These are phyloP conservation scores for Papilio polyxenes DNA, from an alignment of 1,140 invertebrate genomes.

Conservation along the genomic window DNA sequence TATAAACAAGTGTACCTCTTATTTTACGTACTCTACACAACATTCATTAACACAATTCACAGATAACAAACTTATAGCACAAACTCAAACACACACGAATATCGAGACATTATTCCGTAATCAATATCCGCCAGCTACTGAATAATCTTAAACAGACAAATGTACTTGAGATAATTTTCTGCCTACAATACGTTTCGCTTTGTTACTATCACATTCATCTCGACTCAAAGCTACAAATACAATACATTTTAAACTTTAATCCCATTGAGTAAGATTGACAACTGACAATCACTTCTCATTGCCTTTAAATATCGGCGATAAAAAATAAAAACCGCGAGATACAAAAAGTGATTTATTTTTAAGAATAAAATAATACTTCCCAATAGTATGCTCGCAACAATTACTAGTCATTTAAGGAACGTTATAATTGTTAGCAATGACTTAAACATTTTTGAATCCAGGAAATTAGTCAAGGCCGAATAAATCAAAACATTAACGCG, in stretches of 20 bases:
- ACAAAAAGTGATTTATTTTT: background rate
- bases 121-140: slow-evolving; percentile 29
- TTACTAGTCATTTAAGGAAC: background rate
- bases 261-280: background rate
- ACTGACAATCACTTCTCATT: background rate
- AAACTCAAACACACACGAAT: background rate
- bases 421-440: background rate
- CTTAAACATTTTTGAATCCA: background rate
- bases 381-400: background rate
- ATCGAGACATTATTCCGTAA: slow-evolving; percentile 18
- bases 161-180: slow-evolving; percentile 37
- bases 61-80: slow-evolving; percentile 21
- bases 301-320: slow-evolving; percentile 3
- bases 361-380: background rate
- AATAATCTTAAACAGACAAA: slow-evolving; percentile 34
- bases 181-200: slow-evolving; percentile 31
- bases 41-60: slow-evolving; percentile 24
- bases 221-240: background rate
- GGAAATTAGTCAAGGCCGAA: background rate
- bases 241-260: background rate
- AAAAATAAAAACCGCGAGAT: background rate
- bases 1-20: background rate
- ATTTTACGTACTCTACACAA: slow-evolving; percentile 5
- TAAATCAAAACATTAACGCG: background rate
- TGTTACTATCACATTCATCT: slow-evolving; percentile 26